A percentile compares a stretch with the other conserved stretches of the same genome.
Conservation (phyloP, 2,888 invertebrate species). For the Drosophila phalerata region DNA sequence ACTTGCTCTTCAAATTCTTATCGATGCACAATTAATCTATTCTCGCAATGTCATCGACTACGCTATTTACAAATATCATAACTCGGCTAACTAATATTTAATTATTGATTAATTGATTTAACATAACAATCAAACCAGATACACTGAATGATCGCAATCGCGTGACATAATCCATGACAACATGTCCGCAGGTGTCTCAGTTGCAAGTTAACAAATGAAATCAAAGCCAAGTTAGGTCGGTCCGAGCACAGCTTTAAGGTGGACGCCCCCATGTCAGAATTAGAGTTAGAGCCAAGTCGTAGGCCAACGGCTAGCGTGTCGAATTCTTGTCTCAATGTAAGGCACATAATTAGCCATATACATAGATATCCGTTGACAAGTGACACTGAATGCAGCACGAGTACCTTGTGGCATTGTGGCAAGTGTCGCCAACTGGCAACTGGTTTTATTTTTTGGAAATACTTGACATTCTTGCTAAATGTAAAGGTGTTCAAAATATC, state of each 20-base stretch:
- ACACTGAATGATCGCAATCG: constrained; percentile 38
- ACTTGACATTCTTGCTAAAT: constrained; percentile 45
- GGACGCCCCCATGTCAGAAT: constrained; percentile 48
- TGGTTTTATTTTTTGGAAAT: constrained; percentile 53
- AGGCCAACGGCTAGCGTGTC: constrained; percentile 50
- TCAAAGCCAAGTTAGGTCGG: constrained; percentile 4
- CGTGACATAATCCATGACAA: constrained; percentile 47
- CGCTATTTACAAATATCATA: constrained; percentile 5
- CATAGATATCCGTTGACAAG: constrained; percentile 8
- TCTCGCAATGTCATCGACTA: constrained; percentile 41
- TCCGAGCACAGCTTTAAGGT: constrained; percentile 17
- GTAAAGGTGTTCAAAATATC: neutral
- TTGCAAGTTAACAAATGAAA: constrained; percentile 25
- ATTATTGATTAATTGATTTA: constrained; percentile 60
- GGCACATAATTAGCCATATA: constrained; percentile 56
- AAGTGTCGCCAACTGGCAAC: constrained; percentile 33
- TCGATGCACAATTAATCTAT: constrained; percentile 12
- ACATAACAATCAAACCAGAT: constrained; percentile 34
- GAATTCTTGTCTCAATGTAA: constrained; percentile 49
- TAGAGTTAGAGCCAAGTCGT: constrained; percentile 25
- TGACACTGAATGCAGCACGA: constrained; percentile 40
- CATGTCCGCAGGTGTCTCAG: constrained; percentile 39
- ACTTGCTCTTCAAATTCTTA: constrained; percentile 10
- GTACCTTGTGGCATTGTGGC: constrained; percentile 28
- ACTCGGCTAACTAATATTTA: constrained; percentile 32